Evolutionary conservation across 2,888 invertebrate species (phyloP).

Genomic region (Tetramorium bicarinatum): DNA sequence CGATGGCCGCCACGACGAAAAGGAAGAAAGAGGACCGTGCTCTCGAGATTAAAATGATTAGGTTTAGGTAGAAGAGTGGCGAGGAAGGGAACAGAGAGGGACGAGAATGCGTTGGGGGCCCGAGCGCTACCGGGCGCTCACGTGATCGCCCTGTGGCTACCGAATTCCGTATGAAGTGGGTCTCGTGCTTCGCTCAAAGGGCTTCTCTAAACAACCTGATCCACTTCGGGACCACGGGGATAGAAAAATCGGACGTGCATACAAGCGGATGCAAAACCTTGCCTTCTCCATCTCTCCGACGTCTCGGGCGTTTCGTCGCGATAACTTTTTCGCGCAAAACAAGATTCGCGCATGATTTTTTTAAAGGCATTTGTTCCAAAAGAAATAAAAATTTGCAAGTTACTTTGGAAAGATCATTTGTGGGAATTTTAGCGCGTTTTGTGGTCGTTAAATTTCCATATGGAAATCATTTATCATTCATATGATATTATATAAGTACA

Average conservation of each 20-base stretch:
- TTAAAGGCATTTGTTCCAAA: not conserved
- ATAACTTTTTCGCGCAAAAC: slow-evolving; percentile 1
- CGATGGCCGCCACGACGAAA: slow-evolving; percentile 61
- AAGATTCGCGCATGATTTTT: not conserved
- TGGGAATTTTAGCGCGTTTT: not conserved
- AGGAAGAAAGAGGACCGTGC: slow-evolving; percentile 62
- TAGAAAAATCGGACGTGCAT: slow-evolving; percentile 42
- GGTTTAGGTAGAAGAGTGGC: slow-evolving; percentile 68
- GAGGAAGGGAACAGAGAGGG: slow-evolving; percentile 2
- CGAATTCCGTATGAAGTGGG: slow-evolving; percentile 87
- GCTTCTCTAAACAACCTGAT: slow-evolving; percentile 59
- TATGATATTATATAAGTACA: not conserved
- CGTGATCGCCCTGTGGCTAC: slow-evolving; percentile 83
- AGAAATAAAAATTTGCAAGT: not conserved
- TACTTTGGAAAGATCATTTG: not conserved
- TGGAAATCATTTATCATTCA: not conserved
- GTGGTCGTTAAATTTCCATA: not conserved
- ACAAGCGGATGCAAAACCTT: slow-evolving; percentile 11
- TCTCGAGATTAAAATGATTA: slow-evolving; percentile 82
- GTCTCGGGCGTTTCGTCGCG: not conserved
- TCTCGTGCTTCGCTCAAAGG: slow-evolving; percentile 73
- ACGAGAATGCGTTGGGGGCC: slow-evolving; percentile 67
- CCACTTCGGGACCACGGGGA: slow-evolving; percentile 43
- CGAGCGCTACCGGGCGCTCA: slow-evolving; percentile 80
- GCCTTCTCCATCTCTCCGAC: not conserved